Percentiles rank a stretch among this genome's conserved stretches.
Evolutionary conservation across 2,113 vertebrate species (phyloP).

Genomic region (Solea senegalensis): DNA sequence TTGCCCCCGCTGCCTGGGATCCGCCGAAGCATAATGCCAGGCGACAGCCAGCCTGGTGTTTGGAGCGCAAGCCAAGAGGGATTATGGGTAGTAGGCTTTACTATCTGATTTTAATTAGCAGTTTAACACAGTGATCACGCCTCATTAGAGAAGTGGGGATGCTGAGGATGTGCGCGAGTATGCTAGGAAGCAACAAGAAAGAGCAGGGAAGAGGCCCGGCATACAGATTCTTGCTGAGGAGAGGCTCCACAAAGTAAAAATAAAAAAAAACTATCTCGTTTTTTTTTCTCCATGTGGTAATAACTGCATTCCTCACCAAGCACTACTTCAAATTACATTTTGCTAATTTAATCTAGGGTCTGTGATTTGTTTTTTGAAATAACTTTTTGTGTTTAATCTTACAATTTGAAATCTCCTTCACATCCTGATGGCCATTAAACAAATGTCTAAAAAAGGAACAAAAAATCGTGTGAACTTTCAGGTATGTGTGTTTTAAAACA

Average conservation of each 20-base stretch:
- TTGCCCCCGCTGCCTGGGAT: slow-evolving; percentile 37
- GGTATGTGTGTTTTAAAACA: no score
- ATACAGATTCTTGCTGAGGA: slow-evolving; percentile 17
- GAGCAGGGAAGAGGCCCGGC: slow-evolving; percentile 21
- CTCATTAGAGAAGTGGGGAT: slow-evolving; percentile 77
- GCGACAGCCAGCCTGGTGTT: slow-evolving; percentile 72
- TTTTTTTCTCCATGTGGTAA: slow-evolving; percentile 13
- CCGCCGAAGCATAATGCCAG: slow-evolving; percentile 41
- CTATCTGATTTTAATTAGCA: slow-evolving; percentile 85
- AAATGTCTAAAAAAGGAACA: no score
- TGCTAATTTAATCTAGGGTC: no score
- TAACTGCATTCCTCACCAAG: background rate
- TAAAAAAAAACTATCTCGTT: background rate
- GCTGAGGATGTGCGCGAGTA: slow-evolving; percentile 58
- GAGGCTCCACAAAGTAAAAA: background rate
- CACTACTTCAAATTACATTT: background rate
- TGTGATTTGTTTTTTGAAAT: no score
- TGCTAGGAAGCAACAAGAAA: slow-evolving; percentile 42
- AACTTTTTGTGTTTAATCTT: no score
- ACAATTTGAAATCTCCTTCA: no score
- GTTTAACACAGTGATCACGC: slow-evolving; percentile 81
- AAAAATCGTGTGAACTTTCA: no score
- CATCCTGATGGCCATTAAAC: no score
- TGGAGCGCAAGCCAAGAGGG: slow-evolving; percentile 74
- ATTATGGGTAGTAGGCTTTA: slow-evolving; percentile 80